Evolutionary conservation across 2,113 vertebrate genomes (phyloP), one percentile per base, ranked within the genome.

Genomic region (Chroicocephalus ridibundus): DNA sequence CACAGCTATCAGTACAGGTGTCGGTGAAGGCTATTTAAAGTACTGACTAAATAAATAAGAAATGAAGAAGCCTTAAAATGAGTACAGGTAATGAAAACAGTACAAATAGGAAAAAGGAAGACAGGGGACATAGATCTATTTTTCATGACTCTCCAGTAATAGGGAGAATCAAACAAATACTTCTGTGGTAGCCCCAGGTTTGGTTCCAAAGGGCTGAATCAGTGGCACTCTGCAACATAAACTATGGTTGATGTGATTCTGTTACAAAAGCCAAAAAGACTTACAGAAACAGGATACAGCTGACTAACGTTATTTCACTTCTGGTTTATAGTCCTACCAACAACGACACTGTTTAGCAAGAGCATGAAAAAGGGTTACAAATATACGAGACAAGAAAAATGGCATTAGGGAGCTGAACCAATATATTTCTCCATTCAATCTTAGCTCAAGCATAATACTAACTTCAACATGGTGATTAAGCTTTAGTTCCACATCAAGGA

Each of bases 11-110:
- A 80, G 58, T 36, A 77, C 51, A 95, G 90, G 92, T 94, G 86
- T 88, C 86, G 83, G 51, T 34, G 44, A 92, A 81, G 60, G 60
- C 46, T 95, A 86, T 90, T 96, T 93, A 90, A 97, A 90, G 76
- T 75, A 88, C 68, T 77, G 87, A 74, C 82, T 95, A 90, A 80
- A 90, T 92, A 88, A 97, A 95, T 92, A 94, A 96, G 82, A 88
- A 93, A 96, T 94, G 92, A 96, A 88, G 82, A 92, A 81, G 72
- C n/a, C 58, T 93, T 88, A 66, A 93, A 93, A 93, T 88, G 55
- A 81, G 68, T 74, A 71, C 42, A 88, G 66, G 70, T 75, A 88
- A 93, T 77, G 86, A 68, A 92, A 96, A 92, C 18, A 62, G 54
- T 81, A 55, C 71, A 90, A 92, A 86, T 12, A 62, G 40, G 61